Conservation (phyloP, 2,888 invertebrate genomes). For the Lymantria monacha region DNA sequence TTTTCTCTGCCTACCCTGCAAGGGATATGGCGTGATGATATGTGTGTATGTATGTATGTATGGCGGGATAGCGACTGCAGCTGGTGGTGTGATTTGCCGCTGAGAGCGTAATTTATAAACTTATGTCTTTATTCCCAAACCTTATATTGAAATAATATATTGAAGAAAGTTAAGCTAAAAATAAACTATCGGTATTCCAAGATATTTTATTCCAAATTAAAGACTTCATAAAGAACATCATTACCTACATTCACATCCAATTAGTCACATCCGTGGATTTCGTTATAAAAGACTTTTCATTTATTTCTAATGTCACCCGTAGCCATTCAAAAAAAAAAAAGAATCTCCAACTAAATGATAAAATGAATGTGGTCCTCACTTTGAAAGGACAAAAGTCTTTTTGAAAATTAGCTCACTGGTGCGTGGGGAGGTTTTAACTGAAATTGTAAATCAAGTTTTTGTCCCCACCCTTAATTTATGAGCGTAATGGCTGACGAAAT, state of each 20-base stretch:
- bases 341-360: slow-evolving; percentile 39
- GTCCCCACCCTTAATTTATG: slow-evolving; percentile 33
- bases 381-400: slow-evolving; percentile 49
- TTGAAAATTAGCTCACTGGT: slow-evolving; percentile 55
- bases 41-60: no score
- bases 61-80: no score
- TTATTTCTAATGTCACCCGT: slow-evolving; percentile 47
- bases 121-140: no score
- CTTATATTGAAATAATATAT: no score
- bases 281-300: slow-evolving; percentile 45
- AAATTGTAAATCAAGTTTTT: slow-evolving; percentile 64
- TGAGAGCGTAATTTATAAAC: no score
- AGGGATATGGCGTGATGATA: no score
- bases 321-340: slow-evolving; percentile 41
- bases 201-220: no score
- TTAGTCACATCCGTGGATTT: slow-evolving; percentile 47
- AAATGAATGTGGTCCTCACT: slow-evolving; percentile 51
- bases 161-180: no score
- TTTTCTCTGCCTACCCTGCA: no score
- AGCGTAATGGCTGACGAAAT: slow-evolving; percentile 31
- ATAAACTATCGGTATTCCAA: no score
- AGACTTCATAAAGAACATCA: slow-evolving; percentile 25
- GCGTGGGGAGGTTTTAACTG: slow-evolving; percentile 43
- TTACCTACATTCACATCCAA: slow-evolving; percentile 46
- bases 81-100: no score